Evolutionary conservation across 2,797 vertebrate genomes (phyloP).

Genomic region (Lindbergichthys nudifrons): DNA sequence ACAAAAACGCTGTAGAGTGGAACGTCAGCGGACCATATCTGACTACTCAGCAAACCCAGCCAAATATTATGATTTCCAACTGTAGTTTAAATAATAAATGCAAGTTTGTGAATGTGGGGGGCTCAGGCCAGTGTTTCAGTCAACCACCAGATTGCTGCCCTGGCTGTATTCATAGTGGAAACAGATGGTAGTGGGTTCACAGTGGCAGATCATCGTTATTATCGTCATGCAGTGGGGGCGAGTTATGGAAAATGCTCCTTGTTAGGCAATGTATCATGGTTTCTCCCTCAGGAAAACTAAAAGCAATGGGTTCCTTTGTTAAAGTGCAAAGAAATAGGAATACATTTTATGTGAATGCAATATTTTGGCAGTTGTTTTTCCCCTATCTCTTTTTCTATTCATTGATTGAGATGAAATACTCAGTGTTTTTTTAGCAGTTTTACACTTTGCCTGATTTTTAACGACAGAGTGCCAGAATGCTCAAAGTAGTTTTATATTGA

Average conservation of each 20-base stretch:
- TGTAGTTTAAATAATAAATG: conserved; percentile 60
- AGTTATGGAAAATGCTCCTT: conserved; percentile 64
- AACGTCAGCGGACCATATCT: conserved; percentile 42
- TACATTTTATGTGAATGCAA: conserved; percentile 4
- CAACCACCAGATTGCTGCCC: conserved; percentile 55
- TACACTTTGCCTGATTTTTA: conserved; percentile 23
- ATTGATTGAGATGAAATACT: conserved; percentile 10
- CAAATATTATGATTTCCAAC: conserved; percentile 64
- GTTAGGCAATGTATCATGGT: conserved; percentile 30
- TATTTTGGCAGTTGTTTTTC: not conserved
- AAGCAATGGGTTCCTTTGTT: conserved; percentile 2
- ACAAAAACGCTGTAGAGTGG: conserved; percentile 43
- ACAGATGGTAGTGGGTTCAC: conserved; percentile 67
- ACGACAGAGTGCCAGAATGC: conserved; percentile 10
- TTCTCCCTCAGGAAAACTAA: conserved; percentile 29
- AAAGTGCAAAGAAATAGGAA: conserved; percentile 11
- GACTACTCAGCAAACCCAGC: conserved; percentile 52
- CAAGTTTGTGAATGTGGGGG: conserved; percentile 53
- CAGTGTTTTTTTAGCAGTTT: not conserved
- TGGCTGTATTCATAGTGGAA: conserved; percentile 55
- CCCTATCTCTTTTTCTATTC: not conserved
- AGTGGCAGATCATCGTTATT: conserved; percentile 61
- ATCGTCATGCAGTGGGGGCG: conserved; percentile 51
- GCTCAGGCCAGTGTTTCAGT: conserved; percentile 53
- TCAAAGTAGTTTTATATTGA: conserved; percentile 26